These are phyloP conservation scores for Lycaon pictus DNA, from an alignment of 2,113 vertebrate genomes.

Conservation along the genomic window DNA sequence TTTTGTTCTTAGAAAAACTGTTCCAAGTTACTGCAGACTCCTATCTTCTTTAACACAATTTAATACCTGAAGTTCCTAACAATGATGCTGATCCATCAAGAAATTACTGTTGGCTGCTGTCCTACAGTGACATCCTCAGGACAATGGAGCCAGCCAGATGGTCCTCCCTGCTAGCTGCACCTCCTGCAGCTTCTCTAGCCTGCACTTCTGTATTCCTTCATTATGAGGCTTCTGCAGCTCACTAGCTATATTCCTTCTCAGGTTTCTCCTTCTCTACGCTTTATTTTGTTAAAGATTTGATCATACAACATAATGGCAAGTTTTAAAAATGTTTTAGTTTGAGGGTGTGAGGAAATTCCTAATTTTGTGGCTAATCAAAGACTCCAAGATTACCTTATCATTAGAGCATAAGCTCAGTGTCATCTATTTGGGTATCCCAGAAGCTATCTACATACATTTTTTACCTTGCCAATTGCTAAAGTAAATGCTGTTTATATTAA, in stretches of 20 bases:
- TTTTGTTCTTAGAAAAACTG: conserved; percentile 32
- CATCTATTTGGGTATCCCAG: neutral
- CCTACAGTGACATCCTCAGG: neutral
- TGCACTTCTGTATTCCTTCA: neutral
- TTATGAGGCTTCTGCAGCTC: neutral
- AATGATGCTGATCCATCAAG: neutral
- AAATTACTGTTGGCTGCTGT: neutral
- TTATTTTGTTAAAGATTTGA: neutral
- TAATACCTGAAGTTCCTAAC: neutral
- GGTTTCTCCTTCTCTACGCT: neutral
- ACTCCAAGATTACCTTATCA: neutral
- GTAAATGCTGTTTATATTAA: neutral
- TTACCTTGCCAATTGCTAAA: neutral
- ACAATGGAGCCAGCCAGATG: accelerated
- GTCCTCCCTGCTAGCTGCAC: accelerated
- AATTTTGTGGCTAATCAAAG: neutral
- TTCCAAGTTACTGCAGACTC: neutral
- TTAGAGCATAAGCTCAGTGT: neutral
- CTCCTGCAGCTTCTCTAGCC: neutral
- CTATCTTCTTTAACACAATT: neutral
- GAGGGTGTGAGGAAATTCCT: neutral
- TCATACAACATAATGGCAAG: neutral
- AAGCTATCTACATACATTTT: neutral
- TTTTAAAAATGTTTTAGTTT: neutral
- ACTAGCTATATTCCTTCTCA: neutral